Percentiles rank a stretch among this genome's conserved stretches.
Conservation (phyloP, 2,888 invertebrate genomes). For the Barypeithes pellucidus region DNA sequence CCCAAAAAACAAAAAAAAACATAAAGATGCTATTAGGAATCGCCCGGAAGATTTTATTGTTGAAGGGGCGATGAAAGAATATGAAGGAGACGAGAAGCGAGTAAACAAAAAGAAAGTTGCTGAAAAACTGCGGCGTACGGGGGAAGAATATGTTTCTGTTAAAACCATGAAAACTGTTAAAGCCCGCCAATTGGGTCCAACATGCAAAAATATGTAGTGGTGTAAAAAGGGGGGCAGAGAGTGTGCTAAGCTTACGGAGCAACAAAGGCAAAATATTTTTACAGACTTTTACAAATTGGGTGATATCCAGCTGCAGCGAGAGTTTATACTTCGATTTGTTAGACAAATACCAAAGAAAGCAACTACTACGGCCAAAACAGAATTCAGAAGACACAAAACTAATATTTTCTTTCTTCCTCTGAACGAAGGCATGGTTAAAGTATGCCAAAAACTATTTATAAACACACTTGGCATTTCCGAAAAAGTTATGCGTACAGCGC, state of each 20-base stretch:
- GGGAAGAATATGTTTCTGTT: slow-evolving; percentile 15
- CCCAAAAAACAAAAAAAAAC: too few relatives aligned
- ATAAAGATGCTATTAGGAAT: too few relatives aligned
- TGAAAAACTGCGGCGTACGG: slow-evolving; percentile 17
- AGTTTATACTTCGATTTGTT: slow-evolving; percentile 9
- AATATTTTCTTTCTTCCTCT: slow-evolving; percentile 21
- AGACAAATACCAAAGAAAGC: slow-evolving; percentile 19
- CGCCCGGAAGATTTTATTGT: slow-evolving; percentile 11
- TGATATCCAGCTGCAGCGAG: slow-evolving; percentile 13
- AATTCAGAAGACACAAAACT: slow-evolving; percentile 14
- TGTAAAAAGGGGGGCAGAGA: slow-evolving; percentile 2
- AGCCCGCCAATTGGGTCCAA: slow-evolving; percentile 2
- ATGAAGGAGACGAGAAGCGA: neutral
- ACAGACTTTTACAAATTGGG: slow-evolving; percentile 19
- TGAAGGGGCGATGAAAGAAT: slow-evolving; percentile 15
- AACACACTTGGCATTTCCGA: slow-evolving; percentile 5
- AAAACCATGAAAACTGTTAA: slow-evolving; percentile 21
- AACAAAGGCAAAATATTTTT: slow-evolving; percentile 20
- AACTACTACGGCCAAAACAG: slow-evolving; percentile 7
- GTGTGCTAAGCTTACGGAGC: slow-evolving; percentile 15
- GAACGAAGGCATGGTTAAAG: slow-evolving; percentile 3
- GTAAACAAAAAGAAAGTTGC: slow-evolving; percentile 30
- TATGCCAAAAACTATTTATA: slow-evolving; percentile 15
- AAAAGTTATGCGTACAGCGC: neutral
- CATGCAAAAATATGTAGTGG: slow-evolving; percentile 1